A percentile compares a stretch with the other conserved stretches of the same genome.
Conservation (phyloP, 2,797 vertebrate species). For the Halcyon badia region DNA sequence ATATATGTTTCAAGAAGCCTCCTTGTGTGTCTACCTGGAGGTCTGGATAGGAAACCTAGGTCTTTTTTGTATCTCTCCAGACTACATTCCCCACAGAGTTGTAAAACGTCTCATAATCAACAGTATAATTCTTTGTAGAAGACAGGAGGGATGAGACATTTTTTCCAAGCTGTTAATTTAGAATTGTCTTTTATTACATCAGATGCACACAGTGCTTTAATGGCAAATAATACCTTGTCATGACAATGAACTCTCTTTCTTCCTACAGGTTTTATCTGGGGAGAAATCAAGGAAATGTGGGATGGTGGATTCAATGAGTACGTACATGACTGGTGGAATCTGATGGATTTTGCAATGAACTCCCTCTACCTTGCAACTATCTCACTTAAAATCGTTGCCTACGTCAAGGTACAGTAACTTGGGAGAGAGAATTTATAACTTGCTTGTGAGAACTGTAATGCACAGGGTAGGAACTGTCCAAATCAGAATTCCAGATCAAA, state of each 20-base stretch:
- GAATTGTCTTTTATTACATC: neutral
- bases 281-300: constrained; percentile 99
- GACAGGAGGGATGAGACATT: neutral
- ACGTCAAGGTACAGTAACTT: constrained; percentile 89
- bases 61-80: neutral
- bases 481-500: neutral
- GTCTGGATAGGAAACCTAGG: neutral
- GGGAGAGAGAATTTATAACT: neutral
- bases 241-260: constrained; percentile 36
- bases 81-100: neutral
- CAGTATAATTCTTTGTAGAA: neutral
- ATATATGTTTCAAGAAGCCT: neutral
- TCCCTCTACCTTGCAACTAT: constrained; percentile 98
- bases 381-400: constrained; percentile 97
- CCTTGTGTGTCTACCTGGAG: neutral
- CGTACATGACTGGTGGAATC: constrained; percentile 98
- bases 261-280: constrained; percentile 95
- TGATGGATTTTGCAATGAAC: constrained; percentile 99
- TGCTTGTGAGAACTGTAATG: neutral
- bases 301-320: constrained; percentile 98
- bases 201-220: neutral
- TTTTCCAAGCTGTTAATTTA: constrained; percentile 29
- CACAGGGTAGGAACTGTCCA: neutral
- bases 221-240: neutral
- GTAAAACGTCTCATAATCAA: neutral